Conservation (phyloP, 2,888 invertebrate genomes). For the Chrysolina americana region DNA sequence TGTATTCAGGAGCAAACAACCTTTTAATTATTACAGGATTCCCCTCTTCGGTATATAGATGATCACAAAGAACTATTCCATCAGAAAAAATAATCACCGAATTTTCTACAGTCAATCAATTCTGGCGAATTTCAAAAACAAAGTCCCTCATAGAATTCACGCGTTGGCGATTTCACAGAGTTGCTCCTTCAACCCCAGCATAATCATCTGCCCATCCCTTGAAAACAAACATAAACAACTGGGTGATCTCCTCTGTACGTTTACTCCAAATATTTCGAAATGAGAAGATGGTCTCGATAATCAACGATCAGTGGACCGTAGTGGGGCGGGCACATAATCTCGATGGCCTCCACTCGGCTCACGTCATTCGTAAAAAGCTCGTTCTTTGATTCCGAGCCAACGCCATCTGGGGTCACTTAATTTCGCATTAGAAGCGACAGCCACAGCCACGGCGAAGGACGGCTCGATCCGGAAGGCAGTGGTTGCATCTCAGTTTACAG, state of each 20-base stretch:
- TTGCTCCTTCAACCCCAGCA: too few species aligned
- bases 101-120: too few species aligned
- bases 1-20: too few species aligned
- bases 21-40: too few species aligned
- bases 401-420: conserved; percentile 55
- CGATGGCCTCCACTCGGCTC: conserved; percentile 36
- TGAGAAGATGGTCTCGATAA: conserved; percentile 41
- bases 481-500: conserved; percentile 28
- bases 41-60: too few species aligned
- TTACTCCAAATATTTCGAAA: not conserved
- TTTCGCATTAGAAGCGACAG: conserved; percentile 51
- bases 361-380: conserved; percentile 47
- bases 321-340: conserved; percentile 48
- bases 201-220: not conserved
- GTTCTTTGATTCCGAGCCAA: conserved; percentile 39
- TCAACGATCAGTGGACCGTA: conserved; percentile 47
- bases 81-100: too few species aligned
- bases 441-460: conserved; percentile 34
- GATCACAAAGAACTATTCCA: too few species aligned
- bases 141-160: too few species aligned
- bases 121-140: too few species aligned
- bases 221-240: not conserved
- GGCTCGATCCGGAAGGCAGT: not conserved
- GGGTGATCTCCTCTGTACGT: not conserved
- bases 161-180: too few species aligned